A percentile compares a stretch with the other conserved stretches of the same genome.
Evolutionary conservation across 2,113 vertebrate species (phyloP).

Genomic region (Sterrhoptilus dennistouni): DNA sequence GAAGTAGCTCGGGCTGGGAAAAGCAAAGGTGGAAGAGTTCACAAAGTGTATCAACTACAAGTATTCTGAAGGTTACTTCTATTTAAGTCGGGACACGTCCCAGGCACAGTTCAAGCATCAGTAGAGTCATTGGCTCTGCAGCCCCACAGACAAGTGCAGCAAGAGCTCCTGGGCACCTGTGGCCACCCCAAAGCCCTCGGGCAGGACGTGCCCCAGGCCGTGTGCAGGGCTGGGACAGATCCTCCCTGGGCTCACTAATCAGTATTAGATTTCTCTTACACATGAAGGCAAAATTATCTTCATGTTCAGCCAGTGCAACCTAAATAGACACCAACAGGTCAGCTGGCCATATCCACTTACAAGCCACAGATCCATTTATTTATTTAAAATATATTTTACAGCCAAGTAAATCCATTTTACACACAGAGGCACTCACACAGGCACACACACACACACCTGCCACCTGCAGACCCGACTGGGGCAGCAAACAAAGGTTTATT

Average conservation of each 20-base stretch:
- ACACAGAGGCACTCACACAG: neutral
- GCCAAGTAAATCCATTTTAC: neutral
- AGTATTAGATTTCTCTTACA: neutral
- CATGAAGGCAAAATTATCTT: constrained; percentile 33
- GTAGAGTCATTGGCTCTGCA: neutral
- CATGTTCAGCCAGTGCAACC: neutral
- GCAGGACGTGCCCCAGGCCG: neutral
- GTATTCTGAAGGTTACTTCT: neutral
- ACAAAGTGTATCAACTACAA: neutral
- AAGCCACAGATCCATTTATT: neutral
- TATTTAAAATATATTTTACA: neutral
- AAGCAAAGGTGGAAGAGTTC: neutral
- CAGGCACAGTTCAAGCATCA: neutral
- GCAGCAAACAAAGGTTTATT: neutral
- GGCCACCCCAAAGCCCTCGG: neutral
- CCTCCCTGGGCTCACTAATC: neutral
- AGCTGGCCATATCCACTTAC: constrained; percentile 40
- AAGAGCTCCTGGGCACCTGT: neutral
- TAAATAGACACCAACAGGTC: constrained; percentile 19
- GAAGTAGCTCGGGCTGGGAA: neutral
- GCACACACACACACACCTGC: too few relatives aligned
- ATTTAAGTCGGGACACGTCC: neutral
- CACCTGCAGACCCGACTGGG: neutral
- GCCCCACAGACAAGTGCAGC: neutral
- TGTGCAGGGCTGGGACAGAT: neutral